These are phyloP conservation scores for Platanista minor DNA, from an alignment of 2,113 vertebrate genomes.

Conservation along the genomic window DNA sequence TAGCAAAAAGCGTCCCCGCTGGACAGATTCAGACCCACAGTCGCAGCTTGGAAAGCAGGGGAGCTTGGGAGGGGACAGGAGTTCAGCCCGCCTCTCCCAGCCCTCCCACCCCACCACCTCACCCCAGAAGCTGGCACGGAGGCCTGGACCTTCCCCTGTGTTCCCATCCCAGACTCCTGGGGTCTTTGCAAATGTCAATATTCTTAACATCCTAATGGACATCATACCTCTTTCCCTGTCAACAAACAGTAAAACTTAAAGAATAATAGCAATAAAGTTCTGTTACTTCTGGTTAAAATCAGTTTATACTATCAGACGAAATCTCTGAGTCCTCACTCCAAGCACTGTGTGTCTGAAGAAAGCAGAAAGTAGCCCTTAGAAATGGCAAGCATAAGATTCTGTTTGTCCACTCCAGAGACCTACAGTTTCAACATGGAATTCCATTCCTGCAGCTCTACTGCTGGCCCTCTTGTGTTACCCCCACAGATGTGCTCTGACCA, in stretches of 20 bases:
- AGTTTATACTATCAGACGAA: neutral
- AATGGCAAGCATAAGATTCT: neutral
- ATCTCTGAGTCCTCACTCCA: neutral
- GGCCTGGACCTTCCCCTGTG: neutral
- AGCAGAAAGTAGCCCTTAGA: neutral
- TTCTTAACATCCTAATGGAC: neutral
- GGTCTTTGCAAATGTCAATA: neutral
- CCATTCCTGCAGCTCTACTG: neutral
- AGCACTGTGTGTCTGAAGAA: neutral
- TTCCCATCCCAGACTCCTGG: neutral
- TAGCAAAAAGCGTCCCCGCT: neutral
- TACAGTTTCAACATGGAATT: rapidly evolving
- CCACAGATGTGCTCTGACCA: neutral
- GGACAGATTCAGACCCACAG: neutral
- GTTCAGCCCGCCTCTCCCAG: neutral
- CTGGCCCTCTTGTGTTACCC: neutral
- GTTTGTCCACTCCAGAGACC: neutral
- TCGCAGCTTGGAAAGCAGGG: neutral
- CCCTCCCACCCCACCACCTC: neutral
- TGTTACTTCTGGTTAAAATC: neutral
- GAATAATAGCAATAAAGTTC: neutral
- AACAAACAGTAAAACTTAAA: neutral
- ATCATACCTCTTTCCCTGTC: neutral
- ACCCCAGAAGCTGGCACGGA: neutral
- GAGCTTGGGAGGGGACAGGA: too few species aligned